Percentiles rank a stretch among this genome's conserved stretches.
Conservation (phyloP, 1,140 invertebrate species). For the Cotesia vestalis region DNA sequence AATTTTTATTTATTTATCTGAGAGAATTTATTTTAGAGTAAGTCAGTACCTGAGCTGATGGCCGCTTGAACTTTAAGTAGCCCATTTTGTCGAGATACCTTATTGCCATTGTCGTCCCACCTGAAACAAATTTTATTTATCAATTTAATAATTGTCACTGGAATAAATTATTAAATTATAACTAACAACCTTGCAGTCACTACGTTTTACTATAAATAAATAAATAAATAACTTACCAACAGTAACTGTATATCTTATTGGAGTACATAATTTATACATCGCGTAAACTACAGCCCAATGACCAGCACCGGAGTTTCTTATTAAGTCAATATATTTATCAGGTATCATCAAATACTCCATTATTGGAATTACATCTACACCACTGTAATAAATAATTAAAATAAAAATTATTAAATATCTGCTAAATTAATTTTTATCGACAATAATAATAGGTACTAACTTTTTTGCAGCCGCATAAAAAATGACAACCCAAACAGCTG, state of each 20-base stretch:
- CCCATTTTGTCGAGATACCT: constrained; percentile 68
- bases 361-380: constrained; percentile 83
- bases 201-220: constrained; percentile 14
- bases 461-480: constrained; percentile 90
- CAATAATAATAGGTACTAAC: constrained; percentile 63
- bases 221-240: constrained; percentile 70
- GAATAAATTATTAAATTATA: constrained; percentile 19
- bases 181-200: too few species aligned
- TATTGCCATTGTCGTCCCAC: constrained; percentile 70
- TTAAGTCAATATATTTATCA: constrained; percentile 78
- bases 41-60: constrained; percentile 27
- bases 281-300: constrained; percentile 88
- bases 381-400: constrained; percentile 71
- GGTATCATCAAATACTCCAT: constrained; percentile 79
- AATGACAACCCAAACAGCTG: constrained; percentile 81
- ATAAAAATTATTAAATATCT: not conserved
- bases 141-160: constrained; percentile 19
- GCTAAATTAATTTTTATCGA: not conserved
- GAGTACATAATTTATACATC: constrained; percentile 91
- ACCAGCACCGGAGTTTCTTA: constrained; percentile 83
- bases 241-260: constrained; percentile 89
- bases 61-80: constrained; percentile 66
- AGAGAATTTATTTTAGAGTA: not conserved
- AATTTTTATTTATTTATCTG: not conserved
- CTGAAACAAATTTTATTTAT: constrained; percentile 48